Conservation (phyloP, 2,888 invertebrate species). For the Aproaerema taeniolella region DNA sequence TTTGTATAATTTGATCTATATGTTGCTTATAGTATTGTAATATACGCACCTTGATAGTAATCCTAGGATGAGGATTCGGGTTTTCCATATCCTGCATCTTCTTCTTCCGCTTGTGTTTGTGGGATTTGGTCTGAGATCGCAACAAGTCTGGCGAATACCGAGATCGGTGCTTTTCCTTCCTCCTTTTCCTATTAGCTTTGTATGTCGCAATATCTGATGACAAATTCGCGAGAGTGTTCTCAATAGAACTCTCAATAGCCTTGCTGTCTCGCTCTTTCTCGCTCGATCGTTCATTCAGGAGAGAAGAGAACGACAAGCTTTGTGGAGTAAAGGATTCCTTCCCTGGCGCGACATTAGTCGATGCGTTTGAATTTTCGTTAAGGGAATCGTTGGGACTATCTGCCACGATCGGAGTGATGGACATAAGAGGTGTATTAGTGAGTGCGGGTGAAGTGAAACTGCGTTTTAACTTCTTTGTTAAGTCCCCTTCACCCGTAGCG, state of each 20-base stretch:
- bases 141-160: conserved; percentile 83
- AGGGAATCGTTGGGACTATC: conserved; percentile 72
- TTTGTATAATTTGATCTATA: too few species aligned
- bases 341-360: conserved; percentile 40
- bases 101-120: conserved; percentile 89
- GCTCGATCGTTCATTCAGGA: conserved; percentile 59
- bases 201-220: conserved; percentile 71
- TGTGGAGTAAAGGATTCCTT: conserved; percentile 50
- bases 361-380: conserved; percentile 68
- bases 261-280: conserved; percentile 63
- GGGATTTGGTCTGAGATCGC: conserved; percentile 82
- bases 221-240: conserved; percentile 62
- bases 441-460: conserved; percentile 69
- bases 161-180: conserved; percentile 86
- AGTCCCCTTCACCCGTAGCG: conserved; percentile 36
- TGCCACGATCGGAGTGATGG: conserved; percentile 69
- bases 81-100: conserved; percentile 82
- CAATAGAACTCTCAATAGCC: conserved; percentile 65
- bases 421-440: conserved; percentile 73
- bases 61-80: conserved; percentile 82
- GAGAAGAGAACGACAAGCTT: conserved; percentile 69
- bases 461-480: conserved; percentile 62
- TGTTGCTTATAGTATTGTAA: too few species aligned
- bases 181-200: conserved; percentile 81
- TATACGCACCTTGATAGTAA: conserved; percentile 90